Evolutionary conservation across 2,113 vertebrate genomes (phyloP), one percentile per base, ranked within the genome.

Genomic region (Crotalus horridus): DNA sequence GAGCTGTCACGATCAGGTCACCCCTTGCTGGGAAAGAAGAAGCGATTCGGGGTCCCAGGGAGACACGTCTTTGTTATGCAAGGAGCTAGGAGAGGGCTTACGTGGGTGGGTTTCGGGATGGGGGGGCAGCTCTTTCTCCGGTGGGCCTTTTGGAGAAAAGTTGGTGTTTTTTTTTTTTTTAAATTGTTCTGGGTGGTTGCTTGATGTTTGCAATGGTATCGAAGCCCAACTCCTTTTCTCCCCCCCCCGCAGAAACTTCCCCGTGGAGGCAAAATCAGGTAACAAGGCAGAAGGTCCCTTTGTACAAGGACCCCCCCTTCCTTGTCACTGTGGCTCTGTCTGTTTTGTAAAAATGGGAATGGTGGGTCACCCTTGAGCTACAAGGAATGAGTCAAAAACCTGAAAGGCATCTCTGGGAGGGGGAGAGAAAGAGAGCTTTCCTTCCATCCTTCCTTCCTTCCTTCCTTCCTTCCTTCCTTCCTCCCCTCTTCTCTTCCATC

Each of bases 51-150:
- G 2, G 39, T 64, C 89, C 12, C 81, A 92, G 88, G 91, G 93
- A 94, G 90, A 88, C 94, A 93, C 87, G n/a, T 92, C 89, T 7
- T 93, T 94, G 92, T 95, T 95, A 85, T 94, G 85, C 59, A 48
- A 6, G 43, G n/a, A 29, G 53, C 54, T 87, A 3, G 17, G n/a
- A 20, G 54, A 59, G 46, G 46, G 53, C 8, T 58, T 48, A 3
- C 12, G 7, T 51, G 81, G 85, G 64, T 20, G 20, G 12, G 55
- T 21, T 56, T 64, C 12, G 33, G 7, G 39, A 1, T 24, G 24
- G 2, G 24, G 24, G 20, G 26, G 29, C 26, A 39, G 13, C 43
- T 26, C 29, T 51, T 64, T 33, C n/a, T 13, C 21, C 5, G 29
- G 13, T 8, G 64, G 43, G 17, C 23, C 48, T 29, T 21, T 6